Conservation (phyloP, 2,113 vertebrate genomes). For the Cathartes aura region DNA sequence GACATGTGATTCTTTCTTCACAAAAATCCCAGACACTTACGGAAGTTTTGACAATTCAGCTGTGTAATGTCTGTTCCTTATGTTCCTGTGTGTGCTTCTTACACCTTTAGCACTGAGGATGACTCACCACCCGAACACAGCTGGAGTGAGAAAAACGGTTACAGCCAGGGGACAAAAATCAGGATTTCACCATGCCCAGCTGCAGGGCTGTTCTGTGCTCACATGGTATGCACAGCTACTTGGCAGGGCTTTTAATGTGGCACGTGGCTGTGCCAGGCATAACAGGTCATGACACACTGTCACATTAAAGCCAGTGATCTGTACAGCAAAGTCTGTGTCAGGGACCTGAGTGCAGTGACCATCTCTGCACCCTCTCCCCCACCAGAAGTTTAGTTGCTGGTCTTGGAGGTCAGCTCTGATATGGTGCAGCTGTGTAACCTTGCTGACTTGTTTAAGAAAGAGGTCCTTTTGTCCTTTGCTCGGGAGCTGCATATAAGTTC, state of each 20-base stretch:
- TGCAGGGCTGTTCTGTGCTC: not conserved
- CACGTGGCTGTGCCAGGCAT: not conserved
- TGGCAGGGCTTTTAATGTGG: not conserved
- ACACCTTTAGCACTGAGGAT: not conserved
- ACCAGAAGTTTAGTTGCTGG: not conserved
- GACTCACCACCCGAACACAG: not conserved
- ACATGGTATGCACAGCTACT: not conserved
- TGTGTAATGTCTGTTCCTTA: constrained; percentile 11
- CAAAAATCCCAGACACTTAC: not conserved
- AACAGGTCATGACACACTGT: accelerated
- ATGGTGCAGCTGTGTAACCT: accelerated
- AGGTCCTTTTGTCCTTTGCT: not conserved
- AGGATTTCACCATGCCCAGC: not conserved
- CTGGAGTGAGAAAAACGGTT: not conserved
- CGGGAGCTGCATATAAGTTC: not conserved
- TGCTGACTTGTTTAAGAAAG: not conserved
- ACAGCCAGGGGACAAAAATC: not conserved
- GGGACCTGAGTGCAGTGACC: not conserved
- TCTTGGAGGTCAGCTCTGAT: not conserved
- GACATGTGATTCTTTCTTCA: not conserved
- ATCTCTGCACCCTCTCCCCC: not conserved
- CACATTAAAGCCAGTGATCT: not conserved
- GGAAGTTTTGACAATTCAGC: not conserved
- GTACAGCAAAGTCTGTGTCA: not conserved
- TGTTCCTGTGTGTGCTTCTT: not conserved